Evolutionary conservation across 2,113 vertebrate species (phyloP).

Genomic region (Ibidorhyncha struthersii): DNA sequence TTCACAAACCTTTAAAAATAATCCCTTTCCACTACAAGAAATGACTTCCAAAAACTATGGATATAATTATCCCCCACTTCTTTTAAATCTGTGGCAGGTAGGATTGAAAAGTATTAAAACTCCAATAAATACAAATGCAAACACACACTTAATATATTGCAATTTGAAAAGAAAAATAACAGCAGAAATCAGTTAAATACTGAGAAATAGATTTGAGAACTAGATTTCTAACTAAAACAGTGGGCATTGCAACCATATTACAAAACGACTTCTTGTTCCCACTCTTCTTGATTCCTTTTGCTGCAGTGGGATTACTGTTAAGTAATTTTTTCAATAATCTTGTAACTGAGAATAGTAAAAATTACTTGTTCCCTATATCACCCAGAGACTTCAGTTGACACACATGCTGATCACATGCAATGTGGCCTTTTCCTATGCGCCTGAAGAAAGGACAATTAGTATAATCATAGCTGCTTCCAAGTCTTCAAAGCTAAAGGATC

Average conservation of each 20-base stretch:
- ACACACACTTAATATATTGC: background rate
- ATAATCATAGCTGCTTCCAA: background rate
- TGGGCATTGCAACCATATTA: background rate
- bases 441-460: background rate
- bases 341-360: background rate
- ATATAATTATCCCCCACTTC: background rate
- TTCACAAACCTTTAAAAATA: conserved; percentile 47
- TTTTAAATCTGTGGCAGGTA: background rate
- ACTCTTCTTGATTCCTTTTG: background rate
- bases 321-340: background rate
- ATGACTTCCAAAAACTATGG: conserved; percentile 27
- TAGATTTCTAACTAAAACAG: background rate
- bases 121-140: background rate
- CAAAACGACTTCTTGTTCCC: background rate
- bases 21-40: conserved; percentile 4
- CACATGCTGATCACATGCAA: background rate
- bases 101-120: conserved; percentile 29
- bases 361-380: background rate
- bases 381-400: background rate
- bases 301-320: background rate
- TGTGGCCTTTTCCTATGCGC: background rate
- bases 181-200: background rate
- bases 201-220: conserved; percentile 4
- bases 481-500: background rate
- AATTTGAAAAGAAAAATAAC: background rate